Base-by-base conservation (phyloP, 2,888 invertebrate species). In the Ypsolopha sequella region DNA sequence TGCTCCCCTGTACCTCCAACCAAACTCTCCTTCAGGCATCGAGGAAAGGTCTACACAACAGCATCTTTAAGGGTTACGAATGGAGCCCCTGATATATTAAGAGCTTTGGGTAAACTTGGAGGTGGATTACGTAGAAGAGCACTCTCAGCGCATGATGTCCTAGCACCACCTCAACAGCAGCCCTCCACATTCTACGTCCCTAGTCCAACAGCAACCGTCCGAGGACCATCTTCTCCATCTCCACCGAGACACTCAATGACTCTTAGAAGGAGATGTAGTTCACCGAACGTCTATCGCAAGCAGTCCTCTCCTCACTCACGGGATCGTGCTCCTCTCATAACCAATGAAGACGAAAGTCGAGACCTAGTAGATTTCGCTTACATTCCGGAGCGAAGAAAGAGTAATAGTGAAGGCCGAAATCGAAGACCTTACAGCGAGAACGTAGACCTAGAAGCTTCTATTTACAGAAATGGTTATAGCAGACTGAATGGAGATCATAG, bases 131-230 rank as follows among this genome's bases (percentile, higher is more conserved):
- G 92, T 47, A 80, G 92, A 51, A 84, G 92, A 58, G 91, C 92
- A 1, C 66, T 92, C 34, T 92, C 92, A 49, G 92, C 92, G 9
- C 91, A 92, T 59, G 92, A 92, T 62, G 91, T 92, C 10, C 87
- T 91, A 57, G 78, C 89, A 10, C 87, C 88, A 36, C 88, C 85
- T 1, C 87, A 79, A 54, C 87, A 88, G 55, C 88, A 87, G 54
- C 87, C 88, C n/a, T 84, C 90, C 2, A 90, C 89, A 6, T 93
- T 93, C 68, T 93, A 93, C 70, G 92, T 93, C 36, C 93, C 93
- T 52, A 91, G 91, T 68, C 88, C 88, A 0, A 82, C 88, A 0
- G 81, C 87, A 1, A 71, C 86, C 36, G 71, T 68, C 2, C 80
- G 89, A 13, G 79, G 87, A 14, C 82, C 87, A 13, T 73, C 68